A percentile compares a stretch with the other conserved stretches of the same genome.
Conservation (phyloP, 2,797 vertebrate genomes). For the Eupleurogrammus muticus region DNA sequence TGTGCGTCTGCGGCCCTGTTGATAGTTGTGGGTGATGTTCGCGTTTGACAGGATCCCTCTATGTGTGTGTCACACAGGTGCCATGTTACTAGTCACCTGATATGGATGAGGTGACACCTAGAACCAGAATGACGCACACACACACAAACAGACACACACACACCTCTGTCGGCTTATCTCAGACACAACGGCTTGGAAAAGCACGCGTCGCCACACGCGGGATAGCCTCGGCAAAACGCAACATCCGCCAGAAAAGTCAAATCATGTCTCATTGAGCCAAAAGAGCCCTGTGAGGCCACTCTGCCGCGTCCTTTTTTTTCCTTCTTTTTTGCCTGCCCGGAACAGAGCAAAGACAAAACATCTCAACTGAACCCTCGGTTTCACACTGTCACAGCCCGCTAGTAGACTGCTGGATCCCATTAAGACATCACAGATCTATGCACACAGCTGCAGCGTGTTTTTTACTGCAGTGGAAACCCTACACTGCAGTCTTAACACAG, state of each 20-base stretch:
- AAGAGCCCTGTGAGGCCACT: slow-evolving; percentile 59
- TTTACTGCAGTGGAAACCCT: slow-evolving; percentile 60
- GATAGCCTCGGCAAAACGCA: slow-evolving; percentile 63
- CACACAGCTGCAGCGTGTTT: slow-evolving; percentile 52
- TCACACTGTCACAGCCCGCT: slow-evolving; percentile 70
- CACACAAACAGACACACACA: slow-evolving; percentile 33
- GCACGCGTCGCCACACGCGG: slow-evolving; percentile 37
- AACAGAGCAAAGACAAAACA: slow-evolving; percentile 70
- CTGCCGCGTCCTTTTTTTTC: slow-evolving; percentile 55
- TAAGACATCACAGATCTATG: slow-evolving; percentile 70
- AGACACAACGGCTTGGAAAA: slow-evolving; percentile 37
- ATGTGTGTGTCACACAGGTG: slow-evolving; percentile 61
- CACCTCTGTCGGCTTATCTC: slow-evolving; percentile 46
- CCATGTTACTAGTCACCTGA: slow-evolving; percentile 79
- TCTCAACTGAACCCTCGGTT: slow-evolving; percentile 69
- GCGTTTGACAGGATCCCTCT: slow-evolving; percentile 63
- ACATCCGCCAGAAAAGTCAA: slow-evolving; percentile 71
- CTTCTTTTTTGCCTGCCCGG: slow-evolving; percentile 57
- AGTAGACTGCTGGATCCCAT: slow-evolving; percentile 64
- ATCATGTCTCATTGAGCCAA: slow-evolving; percentile 73
- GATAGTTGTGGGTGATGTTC: slow-evolving; percentile 54
- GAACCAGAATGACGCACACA: slow-evolving; percentile 49
- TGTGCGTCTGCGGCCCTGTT: slow-evolving; percentile 37
- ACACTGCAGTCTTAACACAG: slow-evolving; percentile 61
- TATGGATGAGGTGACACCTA: slow-evolving; percentile 74